A percentile compares a stretch with the other conserved stretches of the same genome.
phyloP scores from a whole-genome alignment of 1,140 invertebrate species.

The Choristoneura fumiferana region DNA sequence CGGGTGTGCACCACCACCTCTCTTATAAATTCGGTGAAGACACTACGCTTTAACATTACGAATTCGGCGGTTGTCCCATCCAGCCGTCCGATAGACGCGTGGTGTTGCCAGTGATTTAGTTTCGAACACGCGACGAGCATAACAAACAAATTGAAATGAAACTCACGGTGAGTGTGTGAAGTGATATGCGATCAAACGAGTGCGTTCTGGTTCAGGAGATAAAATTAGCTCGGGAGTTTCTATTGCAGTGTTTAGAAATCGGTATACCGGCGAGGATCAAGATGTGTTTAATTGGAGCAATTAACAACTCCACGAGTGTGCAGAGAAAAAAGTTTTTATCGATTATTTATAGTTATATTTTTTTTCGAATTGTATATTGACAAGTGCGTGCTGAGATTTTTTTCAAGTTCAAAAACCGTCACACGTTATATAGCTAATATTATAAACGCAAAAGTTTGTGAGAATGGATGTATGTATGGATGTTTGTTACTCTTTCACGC shows the following conservation, averaged over 20 bases:
- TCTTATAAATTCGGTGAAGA: conserved; percentile 76
- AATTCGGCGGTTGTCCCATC: conserved; percentile 69
- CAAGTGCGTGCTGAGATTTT: no score
- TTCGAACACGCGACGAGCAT: conserved; percentile 51
- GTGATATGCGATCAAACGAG: conserved; percentile 5
- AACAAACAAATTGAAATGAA: conserved; percentile 69
- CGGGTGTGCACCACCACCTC: conserved; percentile 35
- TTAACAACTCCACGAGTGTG: no score
- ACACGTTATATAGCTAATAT: no score
- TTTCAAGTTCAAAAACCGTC: no score
- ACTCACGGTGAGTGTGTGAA: conserved; percentile 70
- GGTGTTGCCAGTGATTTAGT: conserved; percentile 63
- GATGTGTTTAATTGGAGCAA: background rate
- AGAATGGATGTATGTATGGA: no score
- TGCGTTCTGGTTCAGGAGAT: conserved; percentile 1
- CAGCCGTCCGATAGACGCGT: conserved; percentile 55
- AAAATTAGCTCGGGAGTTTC: background rate
- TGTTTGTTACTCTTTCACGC: no score
- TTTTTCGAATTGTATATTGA: no score
- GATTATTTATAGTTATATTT: no score
- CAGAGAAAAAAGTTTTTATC: no score
- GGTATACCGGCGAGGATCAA: background rate
- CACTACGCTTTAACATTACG: conserved; percentile 67
- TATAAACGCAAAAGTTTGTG: no score
- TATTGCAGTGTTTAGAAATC: conserved; percentile 5